Evolutionary conservation across 1,140 invertebrate species (phyloP).

Genomic region (Halotydeus destructor): DNA sequence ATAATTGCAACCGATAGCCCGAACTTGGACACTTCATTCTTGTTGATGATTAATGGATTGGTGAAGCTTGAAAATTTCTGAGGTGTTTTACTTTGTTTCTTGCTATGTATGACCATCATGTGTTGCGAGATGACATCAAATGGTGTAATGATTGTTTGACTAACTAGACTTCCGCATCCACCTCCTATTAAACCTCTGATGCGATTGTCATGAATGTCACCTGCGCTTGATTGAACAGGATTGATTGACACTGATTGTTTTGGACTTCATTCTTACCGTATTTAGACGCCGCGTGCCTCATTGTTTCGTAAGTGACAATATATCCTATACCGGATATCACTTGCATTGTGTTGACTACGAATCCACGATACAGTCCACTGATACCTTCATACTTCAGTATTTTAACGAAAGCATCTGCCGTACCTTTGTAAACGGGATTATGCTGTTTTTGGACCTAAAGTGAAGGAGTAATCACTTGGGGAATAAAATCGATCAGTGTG

Average conservation of each 20-base stretch:
- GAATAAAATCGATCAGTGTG: not conserved
- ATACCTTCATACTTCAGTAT: slow-evolving; percentile 66
- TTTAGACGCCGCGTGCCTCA: slow-evolving; percentile 51
- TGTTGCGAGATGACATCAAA: slow-evolving; percentile 92
- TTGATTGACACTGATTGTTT: no score
- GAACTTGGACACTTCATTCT: slow-evolving; percentile 1
- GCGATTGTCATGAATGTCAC: slow-evolving; percentile 35
- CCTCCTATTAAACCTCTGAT: slow-evolving; percentile 44
- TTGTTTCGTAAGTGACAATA: slow-evolving; percentile 84
- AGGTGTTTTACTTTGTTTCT: not conserved
- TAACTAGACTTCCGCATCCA: slow-evolving; percentile 36
- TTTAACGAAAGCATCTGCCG: slow-evolving; percentile 72
- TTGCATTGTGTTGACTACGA: slow-evolving; percentile 42
- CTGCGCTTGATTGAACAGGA: no score
- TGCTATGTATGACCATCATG: slow-evolving; percentile 49
- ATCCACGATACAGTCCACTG: slow-evolving; percentile 76
- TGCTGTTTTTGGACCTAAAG: slow-evolving; percentile 12
- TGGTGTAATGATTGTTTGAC: slow-evolving; percentile 85
- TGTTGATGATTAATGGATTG: slow-evolving; percentile 4
- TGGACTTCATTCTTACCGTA: no score
- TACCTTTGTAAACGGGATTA: slow-evolving; percentile 47
- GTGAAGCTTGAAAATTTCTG: not conserved
- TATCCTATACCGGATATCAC: slow-evolving; percentile 73
- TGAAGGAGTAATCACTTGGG: not conserved
- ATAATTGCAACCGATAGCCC: slow-evolving; percentile 42